These are phyloP conservation scores for Trachelus stipa DNA, from an alignment of 2,888 invertebrate genomes.

Conservation along the genomic window DNA sequence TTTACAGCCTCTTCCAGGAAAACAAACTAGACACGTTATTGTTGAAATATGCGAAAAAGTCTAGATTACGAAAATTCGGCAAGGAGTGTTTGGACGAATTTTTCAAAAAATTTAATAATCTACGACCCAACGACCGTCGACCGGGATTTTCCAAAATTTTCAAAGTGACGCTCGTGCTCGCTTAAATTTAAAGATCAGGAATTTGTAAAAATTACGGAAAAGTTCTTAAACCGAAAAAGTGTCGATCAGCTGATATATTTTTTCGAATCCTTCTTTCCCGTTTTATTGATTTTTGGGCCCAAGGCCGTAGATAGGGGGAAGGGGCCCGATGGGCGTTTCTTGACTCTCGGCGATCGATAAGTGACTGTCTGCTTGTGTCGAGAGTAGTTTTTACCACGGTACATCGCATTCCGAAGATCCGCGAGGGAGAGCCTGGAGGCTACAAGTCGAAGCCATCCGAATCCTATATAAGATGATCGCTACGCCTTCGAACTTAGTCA, in stretches of 20 bases:
- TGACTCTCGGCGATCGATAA: background rate
- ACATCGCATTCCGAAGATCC: constrained; percentile 13
- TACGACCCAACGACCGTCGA: background rate
- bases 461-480: constrained; percentile 60
- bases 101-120: background rate
- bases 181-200: no score
- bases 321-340: background rate
- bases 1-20: background rate
- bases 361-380: background rate
- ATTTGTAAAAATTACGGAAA: background rate
- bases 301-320: background rate
- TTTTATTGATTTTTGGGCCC: background rate
- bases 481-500: constrained; percentile 51
- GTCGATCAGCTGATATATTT: background rate
- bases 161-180: background rate
- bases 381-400: constrained; percentile 7
- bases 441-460: constrained; percentile 36
- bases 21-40: no score
- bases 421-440: constrained; percentile 34
- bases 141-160: background rate
- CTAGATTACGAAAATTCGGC: background rate
- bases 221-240: background rate
- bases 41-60: background rate
- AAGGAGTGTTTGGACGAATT: background rate
- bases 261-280: background rate